A percentile compares a stretch with the other conserved stretches of the same genome.
phyloP scores from a whole-genome alignment of 1,140 invertebrate genomes.

The Ceratosolen fusciceps region DNA sequence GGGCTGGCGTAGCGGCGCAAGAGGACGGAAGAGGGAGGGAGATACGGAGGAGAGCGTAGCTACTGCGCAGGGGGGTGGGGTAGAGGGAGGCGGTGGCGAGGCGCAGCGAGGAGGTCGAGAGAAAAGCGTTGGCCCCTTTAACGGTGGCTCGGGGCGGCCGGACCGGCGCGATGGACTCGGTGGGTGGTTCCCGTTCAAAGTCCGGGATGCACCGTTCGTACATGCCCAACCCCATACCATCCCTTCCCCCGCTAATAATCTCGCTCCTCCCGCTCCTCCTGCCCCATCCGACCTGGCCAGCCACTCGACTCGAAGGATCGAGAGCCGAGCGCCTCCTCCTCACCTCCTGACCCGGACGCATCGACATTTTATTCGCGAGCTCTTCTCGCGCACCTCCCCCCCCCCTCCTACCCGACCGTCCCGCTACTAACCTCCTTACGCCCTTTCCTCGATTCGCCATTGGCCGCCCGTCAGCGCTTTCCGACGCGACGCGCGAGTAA shows the following conservation, averaged over 20 bases:
- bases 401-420: background rate
- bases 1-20: background rate
- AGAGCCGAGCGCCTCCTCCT: constrained; percentile 38
- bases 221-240: constrained; percentile 57
- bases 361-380: constrained; percentile 1
- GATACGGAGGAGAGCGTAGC: constrained; percentile 40
- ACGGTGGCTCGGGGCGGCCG: constrained; percentile 60
- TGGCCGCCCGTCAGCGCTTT: too few relatives aligned
- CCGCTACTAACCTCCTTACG: background rate
- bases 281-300: constrained; percentile 45
- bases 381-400: background rate
- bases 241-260: constrained; percentile 47
- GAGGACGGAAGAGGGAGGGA: constrained; percentile 32
- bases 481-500: background rate
- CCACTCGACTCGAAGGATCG: constrained; percentile 43
- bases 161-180: constrained; percentile 71
- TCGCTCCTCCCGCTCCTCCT: constrained; percentile 21
- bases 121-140: constrained; percentile 58
- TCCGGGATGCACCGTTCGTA: constrained; percentile 63
- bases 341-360: constrained; percentile 35
- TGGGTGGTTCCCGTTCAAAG: constrained; percentile 71
- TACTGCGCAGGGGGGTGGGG: too few relatives aligned
- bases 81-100: constrained; percentile 19
- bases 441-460: background rate
- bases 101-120: constrained; percentile 52